These are phyloP conservation scores for Linyphia triangularis DNA, from an alignment of 2,888 invertebrate species.

Conservation along the genomic window DNA sequence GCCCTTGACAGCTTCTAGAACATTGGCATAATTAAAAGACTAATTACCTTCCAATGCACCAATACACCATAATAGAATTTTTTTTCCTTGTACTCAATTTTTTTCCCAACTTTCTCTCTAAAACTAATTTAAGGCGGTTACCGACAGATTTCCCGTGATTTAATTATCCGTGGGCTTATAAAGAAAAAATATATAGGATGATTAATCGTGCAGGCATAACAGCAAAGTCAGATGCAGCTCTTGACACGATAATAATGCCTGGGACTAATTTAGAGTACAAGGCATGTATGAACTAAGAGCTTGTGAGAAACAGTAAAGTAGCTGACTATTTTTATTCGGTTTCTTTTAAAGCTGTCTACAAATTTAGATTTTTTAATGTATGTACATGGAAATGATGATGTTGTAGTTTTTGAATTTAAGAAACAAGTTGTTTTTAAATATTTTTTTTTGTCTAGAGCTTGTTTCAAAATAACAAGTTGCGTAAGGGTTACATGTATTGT, in stretches of 20 bases:
- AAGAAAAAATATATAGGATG: constrained; percentile 26
- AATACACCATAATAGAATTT: constrained; percentile 41
- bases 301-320: constrained; percentile 1
- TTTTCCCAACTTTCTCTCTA: background rate
- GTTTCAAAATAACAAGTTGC: no score
- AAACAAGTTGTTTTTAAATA: no score
- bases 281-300: constrained; percentile 1
- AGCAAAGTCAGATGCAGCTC: constrained; percentile 13
- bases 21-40: constrained; percentile 51
- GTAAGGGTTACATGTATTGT: no score
- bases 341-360: constrained; percentile 14
- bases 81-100: background rate
- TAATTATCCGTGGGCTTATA: constrained; percentile 54
- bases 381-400: background rate
- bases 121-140: constrained; percentile 62
- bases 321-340: constrained; percentile 22
- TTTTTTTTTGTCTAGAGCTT: no score
- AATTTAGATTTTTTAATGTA: no score
- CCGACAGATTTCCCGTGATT: constrained; percentile 56
- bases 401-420: background rate
- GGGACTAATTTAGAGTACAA: constrained; percentile 31
- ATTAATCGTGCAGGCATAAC: constrained; percentile 50
- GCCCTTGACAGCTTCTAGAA: constrained; percentile 32
- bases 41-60: constrained; percentile 50
- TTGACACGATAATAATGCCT: constrained; percentile 27